Percentiles rank a stretch among this genome's conserved stretches.
These are phyloP conservation scores for Hermodice carunculata DNA, from an alignment of 2,888 invertebrate genomes.

Conservation along the genomic window DNA sequence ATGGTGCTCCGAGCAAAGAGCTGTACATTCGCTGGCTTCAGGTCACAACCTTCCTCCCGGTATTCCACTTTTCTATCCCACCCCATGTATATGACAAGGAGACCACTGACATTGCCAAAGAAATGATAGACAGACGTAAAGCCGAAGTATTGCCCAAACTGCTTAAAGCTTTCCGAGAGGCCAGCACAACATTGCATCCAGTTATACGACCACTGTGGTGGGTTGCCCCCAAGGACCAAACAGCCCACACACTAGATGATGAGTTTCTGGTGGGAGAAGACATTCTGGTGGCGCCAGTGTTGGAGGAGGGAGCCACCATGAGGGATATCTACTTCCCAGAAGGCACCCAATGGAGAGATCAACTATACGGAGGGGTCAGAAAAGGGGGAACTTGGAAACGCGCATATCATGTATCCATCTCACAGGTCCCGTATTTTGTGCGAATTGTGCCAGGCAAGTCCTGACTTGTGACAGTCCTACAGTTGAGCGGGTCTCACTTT, in stretches of 20 bases:
- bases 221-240: constrained; percentile 80
- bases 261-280: constrained; percentile 93
- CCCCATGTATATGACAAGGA: constrained; percentile 70
- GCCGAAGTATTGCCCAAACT: constrained; percentile 22
- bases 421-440: too few relatives aligned
- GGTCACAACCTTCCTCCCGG: constrained; percentile 89
- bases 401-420: too few relatives aligned
- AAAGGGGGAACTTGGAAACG: too few relatives aligned
- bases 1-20: constrained; percentile 57
- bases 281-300: constrained; percentile 89
- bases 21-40: constrained; percentile 85
- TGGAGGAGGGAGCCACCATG: constrained; percentile 78
- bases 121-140: constrained; percentile 27
- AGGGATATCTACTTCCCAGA: constrained; percentile 90
- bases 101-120: constrained; percentile 43
- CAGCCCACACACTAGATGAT: constrained; percentile 83
- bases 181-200: constrained; percentile 71
- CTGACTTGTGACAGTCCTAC: too few relatives aligned
- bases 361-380: too few relatives aligned
- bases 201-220: constrained; percentile 92
- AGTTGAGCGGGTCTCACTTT: too few relatives aligned
- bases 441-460: too few relatives aligned
- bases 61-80: constrained; percentile 83
- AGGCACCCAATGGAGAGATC: too few relatives aligned
- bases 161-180: constrained; percentile 1